Evolutionary conservation across 2,888 invertebrate genomes (phyloP), one percentile per base, ranked within the genome.

Genomic region (Amphipoea oculea): DNA sequence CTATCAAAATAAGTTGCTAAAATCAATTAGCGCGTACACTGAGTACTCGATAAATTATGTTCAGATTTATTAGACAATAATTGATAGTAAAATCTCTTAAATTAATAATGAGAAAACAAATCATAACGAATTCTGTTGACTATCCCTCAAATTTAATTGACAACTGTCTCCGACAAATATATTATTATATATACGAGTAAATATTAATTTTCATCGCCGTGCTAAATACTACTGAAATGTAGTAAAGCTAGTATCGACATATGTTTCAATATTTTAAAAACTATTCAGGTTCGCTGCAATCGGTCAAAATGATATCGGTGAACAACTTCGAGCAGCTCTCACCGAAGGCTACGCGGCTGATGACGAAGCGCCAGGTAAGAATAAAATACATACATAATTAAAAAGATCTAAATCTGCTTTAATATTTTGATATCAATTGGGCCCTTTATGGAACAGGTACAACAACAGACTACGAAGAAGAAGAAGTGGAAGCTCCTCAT

Each of bases 231-330:
- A 36, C 36, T 36, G 1, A 54, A 57, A 57, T 57, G 14, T 51
- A 36, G 12, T 69, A 4, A 7, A 70, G 14, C 14, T 23, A 36
- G 7, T 36, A 9, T 70, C 60, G 9, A 23, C 23, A 36, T 14
- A 69, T 1, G 0, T 42, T 51, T 36, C 36, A 12, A 48, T 36
- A 36, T 63, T 40, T 36, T 5, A 1, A 23, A 60, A 36, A 62
- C 9, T 65, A n/a, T 57, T 29, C 36, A 97, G 97, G 77, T 96
- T 97, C 88, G 92, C 94, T n/a, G 96, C 95, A 4, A 96, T 97
- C 12, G 97, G 96, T 36, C 96, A 97, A 89, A 94, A 92, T 57
- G 96, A 96, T 7, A 96, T 97, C 20, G 96, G 97, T 0, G 96
- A 96, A 79, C 96, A 96, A 83, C 92, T 97, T 2, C 93, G 95